A percentile compares a stretch with the other conserved stretches of the same genome.
phyloP scores from a whole-genome alignment of 2,113 vertebrate species.

The Cebidichthys violaceus region DNA sequence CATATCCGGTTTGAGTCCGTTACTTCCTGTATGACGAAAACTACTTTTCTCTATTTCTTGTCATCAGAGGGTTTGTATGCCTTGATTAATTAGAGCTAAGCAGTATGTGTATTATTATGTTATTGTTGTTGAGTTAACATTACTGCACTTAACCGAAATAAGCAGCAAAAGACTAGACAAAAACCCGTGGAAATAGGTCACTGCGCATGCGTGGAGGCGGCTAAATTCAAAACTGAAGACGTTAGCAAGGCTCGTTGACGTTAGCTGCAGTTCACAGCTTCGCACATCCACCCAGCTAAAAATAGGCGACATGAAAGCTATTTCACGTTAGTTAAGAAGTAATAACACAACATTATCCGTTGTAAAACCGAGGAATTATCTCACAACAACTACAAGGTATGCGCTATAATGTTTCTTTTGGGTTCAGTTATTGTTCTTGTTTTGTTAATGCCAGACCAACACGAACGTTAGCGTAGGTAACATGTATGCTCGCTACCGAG shows the following conservation, averaged over 20 bases:
- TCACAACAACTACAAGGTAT: constrained; percentile 44
- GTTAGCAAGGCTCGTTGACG: constrained; percentile 56
- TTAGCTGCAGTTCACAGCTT: constrained; percentile 6
- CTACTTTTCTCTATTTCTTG: neutral
- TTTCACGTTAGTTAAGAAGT: neutral
- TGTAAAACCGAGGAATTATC: neutral
- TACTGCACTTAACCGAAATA: neutral
- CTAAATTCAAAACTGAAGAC: constrained; percentile 79
- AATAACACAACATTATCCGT: neutral
- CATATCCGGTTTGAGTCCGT: constrained; percentile 33
- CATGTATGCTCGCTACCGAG: neutral
- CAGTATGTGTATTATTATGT: accelerated
- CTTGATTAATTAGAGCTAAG: accelerated
- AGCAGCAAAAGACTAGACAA: neutral
- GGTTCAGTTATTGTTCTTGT: neutral
- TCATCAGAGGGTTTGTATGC: neutral
- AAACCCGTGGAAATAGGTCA: neutral
- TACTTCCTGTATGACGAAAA: constrained; percentile 34
- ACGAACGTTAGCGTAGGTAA: neutral
- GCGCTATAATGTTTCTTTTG: neutral
- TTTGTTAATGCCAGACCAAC: neutral
- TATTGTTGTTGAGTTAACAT: neutral
- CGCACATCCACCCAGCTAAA: neutral
- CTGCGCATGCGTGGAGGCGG: constrained; percentile 77
- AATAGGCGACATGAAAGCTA: neutral